Base-by-base conservation (phyloP, 2,888 invertebrate species). In the Hemistola chrysoprasaria region DNA sequence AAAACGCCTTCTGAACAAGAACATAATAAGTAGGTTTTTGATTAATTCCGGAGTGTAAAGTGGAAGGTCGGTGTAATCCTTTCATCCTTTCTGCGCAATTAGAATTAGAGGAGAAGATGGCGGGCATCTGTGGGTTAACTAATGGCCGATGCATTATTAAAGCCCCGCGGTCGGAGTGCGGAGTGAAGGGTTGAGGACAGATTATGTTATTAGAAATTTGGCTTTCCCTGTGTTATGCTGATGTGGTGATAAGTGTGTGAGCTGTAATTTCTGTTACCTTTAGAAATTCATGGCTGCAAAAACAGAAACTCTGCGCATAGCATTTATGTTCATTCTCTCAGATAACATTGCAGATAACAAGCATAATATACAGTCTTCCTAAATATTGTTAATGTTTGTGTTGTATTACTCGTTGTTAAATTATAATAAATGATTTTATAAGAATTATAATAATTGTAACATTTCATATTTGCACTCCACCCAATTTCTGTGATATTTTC, bases 81-180 rank as follows among this genome's bases (percentile, higher is more conserved):
- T 74, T 77, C 72, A 75, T 75, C 80, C 78, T 78, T 76, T 74
- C 71, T 50, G 62, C 65, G 71, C 77, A 78, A 85, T 86, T 82
- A 80, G 80, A 81, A 80, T 78, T 77, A 81, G 77, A 39, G n/a
- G 42, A 38, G 43, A 78, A 83, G 85, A 80, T 75, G 73, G 72
- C 56, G 62, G 63, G 71, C 82, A 79, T 85, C 85, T 83, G 85
- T 62, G 82, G 78, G 80, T 78, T 80, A 80, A 81, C 81, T 88
- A 88, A 88, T 88, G 88, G 86, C 64, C 70, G 65, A 72, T 88
- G 82, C 82, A 88, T 88, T 88, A 88, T 88, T 88, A 81, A 88
- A 76, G 64, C 68, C n/a, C 69, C 34, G 43, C 33, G 43, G 69
- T 60, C 65, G 62, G 60, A 60, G 47, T 62, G 56, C 58, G 54